A percentile compares a stretch with the other conserved stretches of the same genome.
phyloP scores from a whole-genome alignment of 2,113 vertebrate species.

The Channa argus region DNA sequence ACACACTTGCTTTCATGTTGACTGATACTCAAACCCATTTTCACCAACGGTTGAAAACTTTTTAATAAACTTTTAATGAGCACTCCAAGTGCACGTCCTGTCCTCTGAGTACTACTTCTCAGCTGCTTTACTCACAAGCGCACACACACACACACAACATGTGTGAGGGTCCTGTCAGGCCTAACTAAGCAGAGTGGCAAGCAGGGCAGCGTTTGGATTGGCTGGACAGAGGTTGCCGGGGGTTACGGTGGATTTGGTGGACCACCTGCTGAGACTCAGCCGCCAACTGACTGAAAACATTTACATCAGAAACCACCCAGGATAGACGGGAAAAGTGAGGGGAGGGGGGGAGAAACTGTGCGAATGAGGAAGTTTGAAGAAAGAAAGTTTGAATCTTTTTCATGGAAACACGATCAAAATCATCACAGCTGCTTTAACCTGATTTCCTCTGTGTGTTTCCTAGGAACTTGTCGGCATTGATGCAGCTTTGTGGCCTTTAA shows the following conservation, averaged over 20 bases:
- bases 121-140: conserved; percentile 30
- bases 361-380: conserved; percentile 11
- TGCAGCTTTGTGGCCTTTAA: neutral
- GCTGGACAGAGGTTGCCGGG: conserved; percentile 92
- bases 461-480: neutral
- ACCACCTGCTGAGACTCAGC: conserved; percentile 97
- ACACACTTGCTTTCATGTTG: conserved; percentile 22
- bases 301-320: conserved; percentile 97
- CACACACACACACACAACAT: conserved; percentile 70
- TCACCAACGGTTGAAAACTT: conserved; percentile 68
- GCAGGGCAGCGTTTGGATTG: conserved; percentile 72
- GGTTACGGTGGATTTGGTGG: conserved; percentile 98
- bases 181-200: conserved; percentile 85
- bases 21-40: conserved; percentile 34
- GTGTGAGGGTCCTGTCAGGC: conserved; percentile 86
- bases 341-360: neutral
- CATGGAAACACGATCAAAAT: neutral
- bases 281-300: conserved; percentile 98
- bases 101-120: conserved; percentile 82
- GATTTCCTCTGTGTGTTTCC: neutral
- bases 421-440: neutral
- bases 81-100: conserved; percentile 79
- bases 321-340: conserved; percentile 51
- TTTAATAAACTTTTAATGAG: conserved; percentile 89
- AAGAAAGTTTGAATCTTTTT: conserved; percentile 14